Evolutionary conservation across 2,797 vertebrate genomes (phyloP), one percentile per base, ranked within the genome.

Genomic region (Gouania willdenowi): DNA sequence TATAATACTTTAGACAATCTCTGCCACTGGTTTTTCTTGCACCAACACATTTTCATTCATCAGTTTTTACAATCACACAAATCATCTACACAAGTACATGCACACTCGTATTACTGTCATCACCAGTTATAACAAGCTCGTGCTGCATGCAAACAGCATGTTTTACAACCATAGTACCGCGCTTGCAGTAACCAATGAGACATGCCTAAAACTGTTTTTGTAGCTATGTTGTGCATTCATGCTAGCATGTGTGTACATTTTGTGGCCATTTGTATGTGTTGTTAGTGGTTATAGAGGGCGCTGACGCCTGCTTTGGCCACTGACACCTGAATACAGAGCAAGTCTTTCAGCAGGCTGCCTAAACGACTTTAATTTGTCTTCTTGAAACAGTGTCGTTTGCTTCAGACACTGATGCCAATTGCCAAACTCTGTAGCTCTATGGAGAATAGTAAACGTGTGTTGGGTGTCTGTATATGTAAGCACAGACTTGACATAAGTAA

Each of bases 401-500:
- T 52, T 26, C 55, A 55, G 67, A 63, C 53, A 31, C 51, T 16
- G 53, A 52, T 64, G 79, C 83, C 79, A 81, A 73, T 56, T 28
- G 66, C 58, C 9, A 52, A 50, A 60, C 41, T 16, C 66, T 78
- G 75, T 35, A 76, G 69, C 66, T 39, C 45, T 51, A 75, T 73
- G 62, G 68, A 69, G 77, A 79, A 78, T 66, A 78, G 80, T 81
- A 77, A 74, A 80, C 77, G 79, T 78, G 81, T 82, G 82, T 64
- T 80, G 77, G 81, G 82, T 79, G 82, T 80, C 70, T 77, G 77
- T 83, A 60, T 76, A 79, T 82, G 75, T 81, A 81, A 82, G 78
- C 72, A 60, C 43, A 40, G 66, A 41, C 60, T 56, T 85, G 83
- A 86, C 83, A 85, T 84, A 73, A 82, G 85, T 81, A 82, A 87